These are phyloP conservation scores for Pterois miles DNA, from an alignment of 2,797 vertebrate species.

Conservation along the genomic window DNA sequence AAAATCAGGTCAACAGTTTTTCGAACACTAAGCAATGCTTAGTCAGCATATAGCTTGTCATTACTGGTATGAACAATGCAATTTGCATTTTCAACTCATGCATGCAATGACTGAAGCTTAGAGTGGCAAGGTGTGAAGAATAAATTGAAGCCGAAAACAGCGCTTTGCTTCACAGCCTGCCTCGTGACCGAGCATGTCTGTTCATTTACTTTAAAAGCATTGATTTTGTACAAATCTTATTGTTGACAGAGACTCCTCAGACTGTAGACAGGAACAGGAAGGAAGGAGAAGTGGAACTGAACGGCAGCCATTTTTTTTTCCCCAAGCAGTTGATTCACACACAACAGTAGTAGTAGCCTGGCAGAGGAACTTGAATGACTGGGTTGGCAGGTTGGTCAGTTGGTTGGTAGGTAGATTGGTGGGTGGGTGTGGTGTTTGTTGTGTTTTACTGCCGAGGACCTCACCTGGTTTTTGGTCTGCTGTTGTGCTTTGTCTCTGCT, in stretches of 20 bases:
- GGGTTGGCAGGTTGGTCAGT: conserved; percentile 3
- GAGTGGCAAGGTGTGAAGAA: conserved; percentile 58
- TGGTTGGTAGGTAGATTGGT: background rate
- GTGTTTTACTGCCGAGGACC: conserved; percentile 44
- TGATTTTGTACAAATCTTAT: background rate
- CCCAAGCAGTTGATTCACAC: conserved; percentile 46
- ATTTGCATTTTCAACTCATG: conserved; percentile 76
- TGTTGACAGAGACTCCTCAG: conserved; percentile 5
- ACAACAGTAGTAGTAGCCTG: background rate
- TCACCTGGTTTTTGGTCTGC: conserved; percentile 97
- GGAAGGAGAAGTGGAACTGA: conserved; percentile 26
- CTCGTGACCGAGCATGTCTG: background rate
- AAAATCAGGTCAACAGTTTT: conserved; percentile 33
- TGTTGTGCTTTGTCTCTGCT: conserved; percentile 94
- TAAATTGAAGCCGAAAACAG: conserved; percentile 31
- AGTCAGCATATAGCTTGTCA: conserved; percentile 56
- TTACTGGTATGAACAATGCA: conserved; percentile 76
- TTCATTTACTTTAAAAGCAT: conserved; percentile 4
- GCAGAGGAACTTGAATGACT: conserved; percentile 37
- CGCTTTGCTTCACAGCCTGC: conserved; percentile 41
- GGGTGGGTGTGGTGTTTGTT: conserved; percentile 15
- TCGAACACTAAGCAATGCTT: conserved; percentile 53
- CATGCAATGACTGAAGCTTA: conserved; percentile 73
- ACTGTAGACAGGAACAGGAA: conserved; percentile 12
- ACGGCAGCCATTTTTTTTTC: conserved; percentile 36